Evolutionary conservation across 2,113 vertebrate genomes (phyloP).

Genomic region (Coptodon bakossiorum): DNA sequence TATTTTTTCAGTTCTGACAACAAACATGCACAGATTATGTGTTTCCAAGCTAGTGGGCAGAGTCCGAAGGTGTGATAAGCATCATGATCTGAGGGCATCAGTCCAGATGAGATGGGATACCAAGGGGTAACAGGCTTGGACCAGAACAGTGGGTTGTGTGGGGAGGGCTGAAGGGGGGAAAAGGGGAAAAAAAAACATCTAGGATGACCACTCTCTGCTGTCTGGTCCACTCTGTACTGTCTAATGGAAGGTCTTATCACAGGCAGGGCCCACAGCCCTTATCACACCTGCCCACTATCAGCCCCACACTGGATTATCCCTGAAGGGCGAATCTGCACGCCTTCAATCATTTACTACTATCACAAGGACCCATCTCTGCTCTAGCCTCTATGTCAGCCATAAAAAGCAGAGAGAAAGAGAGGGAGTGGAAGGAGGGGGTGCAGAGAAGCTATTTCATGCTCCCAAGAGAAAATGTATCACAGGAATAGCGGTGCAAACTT

Average conservation of each 20-base stretch:
- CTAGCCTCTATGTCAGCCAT: conserved; percentile 46
- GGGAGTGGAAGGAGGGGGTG: not conserved
- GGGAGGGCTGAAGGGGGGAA: not conserved
- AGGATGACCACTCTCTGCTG: conserved; percentile 45
- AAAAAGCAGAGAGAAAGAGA: conserved; percentile 24
- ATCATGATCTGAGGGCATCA: conserved; percentile 9
- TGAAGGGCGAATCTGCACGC: conserved; percentile 71
- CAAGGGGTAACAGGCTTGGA: not conserved
- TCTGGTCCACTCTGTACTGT: conserved; percentile 36
- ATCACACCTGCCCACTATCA: conserved; percentile 68
- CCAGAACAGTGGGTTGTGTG: not conserved
- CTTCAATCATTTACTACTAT: conserved; percentile 70
- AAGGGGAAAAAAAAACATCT: not conserved
- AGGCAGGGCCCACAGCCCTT: conserved; percentile 48
- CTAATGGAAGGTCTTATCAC: conserved; percentile 72
- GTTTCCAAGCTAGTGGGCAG: not conserved
- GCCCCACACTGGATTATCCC: conserved; percentile 68
- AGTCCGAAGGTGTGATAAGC: not conserved
- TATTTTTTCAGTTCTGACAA: not conserved
- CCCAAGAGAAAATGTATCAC: conserved; percentile 47
- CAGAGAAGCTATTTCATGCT: conserved; percentile 65
- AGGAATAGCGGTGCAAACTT: conserved; percentile 25
- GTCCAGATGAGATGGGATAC: conserved; percentile 3
- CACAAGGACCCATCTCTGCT: conserved; percentile 57
- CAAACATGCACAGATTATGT: not conserved